Base-by-base conservation (phyloP, 2,797 vertebrate species). In the Rhyacichthys aspro region DNA sequence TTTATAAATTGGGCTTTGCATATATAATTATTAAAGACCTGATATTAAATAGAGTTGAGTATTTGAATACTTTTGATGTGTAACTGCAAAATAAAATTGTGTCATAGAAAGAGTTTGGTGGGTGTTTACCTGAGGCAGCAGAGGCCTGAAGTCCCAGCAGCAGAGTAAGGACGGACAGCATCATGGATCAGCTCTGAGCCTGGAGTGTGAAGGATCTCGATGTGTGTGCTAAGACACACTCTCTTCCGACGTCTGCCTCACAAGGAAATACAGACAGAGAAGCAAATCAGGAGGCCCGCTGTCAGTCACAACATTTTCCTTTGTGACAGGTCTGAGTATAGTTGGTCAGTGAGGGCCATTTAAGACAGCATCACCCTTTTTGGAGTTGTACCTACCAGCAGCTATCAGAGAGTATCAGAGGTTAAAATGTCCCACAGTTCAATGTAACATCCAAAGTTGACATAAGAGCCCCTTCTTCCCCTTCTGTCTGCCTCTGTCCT, bases 171-270 rank as follows among this genome's bases (percentile, higher is more conserved):
- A 57, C 81, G 46, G 64, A 59, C 81, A 66, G 76, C 89, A 90
- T 91, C 84, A 77, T 87, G 72, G 69, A 76, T 74, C 74, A 56
- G 64, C 73, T 79, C 72, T 79, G 72, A 59, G 71, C 67, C 71
- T 72, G 64, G 37, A 61, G 71, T 38, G 61, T 44, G 23, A 70
- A 50, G 54, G 58, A 5, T 23, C 34, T 38, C 28, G 17, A 36
- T 45, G 18, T 28, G 49, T 43, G 50, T 37, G 7, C 48, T 9
- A 45, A 9, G n/a, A 63, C 67, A 60, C 7, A 11, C 17, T 38
- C 49, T 65, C 39, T 18, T 38, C 7, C 38, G 55, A 65, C 73
- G 59, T 80, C 45, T 63, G 37, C 34, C 2, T 37, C 34, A 46
- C 11, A 34, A 64, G 52, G 9, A 70, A 71, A 76, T 63, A 11